Base-by-base conservation (phyloP, 1,140 invertebrate species). In the Megalonaias nervosa region DNA sequence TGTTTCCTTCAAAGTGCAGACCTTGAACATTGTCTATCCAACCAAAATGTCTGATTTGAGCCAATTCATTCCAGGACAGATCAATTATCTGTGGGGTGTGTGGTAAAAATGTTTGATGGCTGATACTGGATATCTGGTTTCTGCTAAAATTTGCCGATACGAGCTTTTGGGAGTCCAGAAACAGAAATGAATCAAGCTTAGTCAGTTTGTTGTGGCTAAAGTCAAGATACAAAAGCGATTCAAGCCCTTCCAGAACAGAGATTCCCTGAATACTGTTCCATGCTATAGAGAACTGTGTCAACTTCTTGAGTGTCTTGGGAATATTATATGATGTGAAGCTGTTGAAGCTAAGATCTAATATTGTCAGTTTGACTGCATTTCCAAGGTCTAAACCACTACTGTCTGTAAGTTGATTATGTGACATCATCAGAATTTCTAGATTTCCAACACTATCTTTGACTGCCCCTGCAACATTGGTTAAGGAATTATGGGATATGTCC, bases 381-480 rank as follows among this genome's bases (percentile, higher is more conserved):
- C 23, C 26, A 15, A 77, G 23, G 67, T 77, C 58, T 17, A 77
- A 57, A 17, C 70, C 70, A 72, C 69, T 67, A 5, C 16, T 26
- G 23, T 71, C 56, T 15, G 69, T 67, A 17, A 77, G 56, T n/a
- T 26, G 57, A 31, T 77, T 77, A 61, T 72, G 59, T 11, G 69
- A 66, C 56, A 77, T 17, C 6, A 67, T 67, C 9, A 77, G 56
- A n/a, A 31, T 60, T 48, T 66, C 26, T 21, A 77, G 19, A 17
- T 71, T 77, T 59, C 69, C 75, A 26, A 72, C 61, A 67, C 72
- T 77, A 21, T 77, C 56, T 31, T 77, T 66, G 59, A 77, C 66
- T 13, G 60, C 60, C 61, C 59, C 62, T 71, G 48, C 19, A 13
- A 77, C 70, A 21, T 56, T 31, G 26, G 61, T 38, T 16, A 77